Conservation (phyloP, 1,140 invertebrate species). For the Polypedilum pembai region DNA sequence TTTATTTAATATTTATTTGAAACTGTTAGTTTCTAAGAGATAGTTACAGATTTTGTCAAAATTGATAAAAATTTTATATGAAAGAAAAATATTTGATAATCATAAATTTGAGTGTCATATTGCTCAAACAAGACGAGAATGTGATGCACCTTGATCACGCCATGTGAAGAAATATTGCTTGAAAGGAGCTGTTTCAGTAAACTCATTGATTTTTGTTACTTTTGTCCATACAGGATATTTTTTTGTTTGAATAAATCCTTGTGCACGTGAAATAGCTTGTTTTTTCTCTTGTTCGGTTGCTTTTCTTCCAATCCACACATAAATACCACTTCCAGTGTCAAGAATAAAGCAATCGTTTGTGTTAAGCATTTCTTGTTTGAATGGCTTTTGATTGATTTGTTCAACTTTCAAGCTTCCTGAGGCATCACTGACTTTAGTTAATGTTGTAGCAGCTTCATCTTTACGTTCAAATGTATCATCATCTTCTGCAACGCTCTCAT, state of each 20-base stretch:
- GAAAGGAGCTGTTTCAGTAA: slow-evolving; percentile 65
- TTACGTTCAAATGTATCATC: slow-evolving; percentile 54
- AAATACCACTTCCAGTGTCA: slow-evolving; percentile 72
- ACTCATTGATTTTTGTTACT: slow-evolving; percentile 62
- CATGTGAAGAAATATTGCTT: slow-evolving; percentile 72
- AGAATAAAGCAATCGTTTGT: slow-evolving; percentile 78
- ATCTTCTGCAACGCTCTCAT: slow-evolving; percentile 58
- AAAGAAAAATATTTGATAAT: no score
- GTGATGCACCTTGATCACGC: slow-evolving; percentile 56
- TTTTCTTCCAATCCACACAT: slow-evolving; percentile 77
- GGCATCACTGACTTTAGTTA: slow-evolving; percentile 65
- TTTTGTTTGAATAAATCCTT: slow-evolving; percentile 57
- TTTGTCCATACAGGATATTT: slow-evolving; percentile 71
- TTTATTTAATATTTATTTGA: no score
- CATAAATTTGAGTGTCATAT: no score
- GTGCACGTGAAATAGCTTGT: slow-evolving; percentile 67
- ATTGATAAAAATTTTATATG: no score
- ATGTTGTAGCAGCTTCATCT: slow-evolving; percentile 50
- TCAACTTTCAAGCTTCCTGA: slow-evolving; percentile 57
- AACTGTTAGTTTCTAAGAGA: no score
- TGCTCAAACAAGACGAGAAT: slow-evolving; percentile 35
- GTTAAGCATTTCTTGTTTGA: slow-evolving; percentile 63
- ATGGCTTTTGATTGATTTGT: slow-evolving; percentile 57
- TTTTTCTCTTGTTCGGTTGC: slow-evolving; percentile 68
- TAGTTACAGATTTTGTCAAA: no score